Evolutionary conservation across 2,113 vertebrate species (phyloP), one percentile per base, ranked within the genome.

Genomic region (Sitta europaea): DNA sequence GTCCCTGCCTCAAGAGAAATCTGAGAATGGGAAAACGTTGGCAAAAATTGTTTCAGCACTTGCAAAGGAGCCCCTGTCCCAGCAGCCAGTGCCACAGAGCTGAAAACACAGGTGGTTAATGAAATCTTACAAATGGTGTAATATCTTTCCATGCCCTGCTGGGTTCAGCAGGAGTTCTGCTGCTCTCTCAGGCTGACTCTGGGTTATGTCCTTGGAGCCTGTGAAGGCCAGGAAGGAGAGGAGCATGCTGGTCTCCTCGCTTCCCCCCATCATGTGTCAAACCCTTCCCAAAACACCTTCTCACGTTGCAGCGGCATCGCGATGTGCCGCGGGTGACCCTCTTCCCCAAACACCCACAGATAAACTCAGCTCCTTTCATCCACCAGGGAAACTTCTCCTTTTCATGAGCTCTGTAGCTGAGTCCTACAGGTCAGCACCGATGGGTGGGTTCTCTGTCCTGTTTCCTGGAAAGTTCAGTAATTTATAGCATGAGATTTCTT

Each of bases 281-380:
- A n/a, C 29, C 24, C 68, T 59, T 95, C 70, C 80, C 86, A 12
- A 78, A 89, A 63, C 95, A 57, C 95, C 61, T 94, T 55, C 92
- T 95, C 7, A 0, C 6, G 0, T 86, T 86, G 72, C 86, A 10
- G 11, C 21, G 38, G 61, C 55, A n/a, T 61, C 72, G 23, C 0
- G 0, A 54, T 66, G 72, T 19, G 86, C 82, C 0, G 1, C 4
- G 14, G 29, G 47, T 35, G 76, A 89, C 83, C 72, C 28, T 22
- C 55, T 36, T 71, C 51, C 57, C 65, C 59, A 47, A 28, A 55
- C 18, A 6, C 12, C 35, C 14, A 6, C 35, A 75, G 83, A 88
- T 18, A 93, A 83, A 63, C 57, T 29, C 18, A 18, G 38, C 33
- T 84, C 50, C 35, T 62, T 51, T 50, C 47, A 12, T 24, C 48